Percentiles rank a stretch among this genome's conserved stretches.
Evolutionary conservation across 2,113 vertebrate species (phyloP).

Genomic region (Crotalus helleri): DNA sequence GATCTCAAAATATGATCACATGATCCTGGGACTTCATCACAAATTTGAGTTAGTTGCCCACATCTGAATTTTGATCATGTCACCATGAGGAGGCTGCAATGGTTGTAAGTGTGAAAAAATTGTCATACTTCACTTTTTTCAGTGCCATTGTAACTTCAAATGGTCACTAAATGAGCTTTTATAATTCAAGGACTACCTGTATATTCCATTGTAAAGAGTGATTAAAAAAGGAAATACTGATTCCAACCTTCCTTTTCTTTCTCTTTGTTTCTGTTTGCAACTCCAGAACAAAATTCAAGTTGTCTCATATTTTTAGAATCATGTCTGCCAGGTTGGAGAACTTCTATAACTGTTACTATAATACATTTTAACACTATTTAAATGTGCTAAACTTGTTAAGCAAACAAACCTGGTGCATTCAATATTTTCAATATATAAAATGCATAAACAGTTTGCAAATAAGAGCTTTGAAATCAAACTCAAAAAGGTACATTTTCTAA

Average conservation of each 20-base stretch:
- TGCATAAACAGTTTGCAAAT: slow-evolving; percentile 33
- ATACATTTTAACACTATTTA: neutral
- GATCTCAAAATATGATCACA: no score
- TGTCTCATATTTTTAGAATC: neutral
- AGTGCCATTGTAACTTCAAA: neutral
- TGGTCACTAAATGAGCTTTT: neutral
- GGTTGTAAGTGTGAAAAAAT: no score
- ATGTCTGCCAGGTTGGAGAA: neutral
- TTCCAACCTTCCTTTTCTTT: neutral
- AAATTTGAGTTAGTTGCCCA: no score
- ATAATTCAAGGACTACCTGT: neutral
- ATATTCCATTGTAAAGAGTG: neutral
- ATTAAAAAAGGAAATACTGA: neutral
- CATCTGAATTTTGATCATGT: no score
- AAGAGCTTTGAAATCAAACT: slow-evolving; percentile 32
- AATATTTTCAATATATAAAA: neutral
- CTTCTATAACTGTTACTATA: neutral
- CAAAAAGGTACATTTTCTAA: slow-evolving; percentile 19
- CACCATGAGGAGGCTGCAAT: no score
- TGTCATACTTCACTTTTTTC: no score
- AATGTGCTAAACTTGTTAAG: neutral
- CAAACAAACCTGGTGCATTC: neutral
- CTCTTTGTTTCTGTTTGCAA: slow-evolving; percentile 22
- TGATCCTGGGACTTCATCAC: no score
- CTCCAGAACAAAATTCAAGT: slow-evolving; percentile 35